Percentiles rank a stretch among this genome's conserved stretches.
These are phyloP conservation scores for Lutraria rhynchaena DNA, from an alignment of 1,140 invertebrate genomes.

Conservation along the genomic window DNA sequence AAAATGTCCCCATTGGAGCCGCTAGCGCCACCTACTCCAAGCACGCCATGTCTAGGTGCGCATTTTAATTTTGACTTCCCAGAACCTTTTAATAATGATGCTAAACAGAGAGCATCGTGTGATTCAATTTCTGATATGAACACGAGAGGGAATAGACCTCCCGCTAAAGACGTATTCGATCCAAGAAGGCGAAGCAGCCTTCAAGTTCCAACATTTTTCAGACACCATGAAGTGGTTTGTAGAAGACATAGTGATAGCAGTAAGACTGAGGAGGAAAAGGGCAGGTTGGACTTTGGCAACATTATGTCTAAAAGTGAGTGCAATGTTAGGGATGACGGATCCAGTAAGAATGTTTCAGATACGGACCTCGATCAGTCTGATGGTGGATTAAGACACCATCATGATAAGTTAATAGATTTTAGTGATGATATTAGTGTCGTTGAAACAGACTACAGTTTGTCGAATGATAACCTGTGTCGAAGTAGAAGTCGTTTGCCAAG, in stretches of 20 bases:
- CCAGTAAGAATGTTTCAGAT: background rate
- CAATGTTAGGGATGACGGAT: conserved; percentile 1
- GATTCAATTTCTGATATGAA: background rate
- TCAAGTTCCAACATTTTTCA: conserved; percentile 44
- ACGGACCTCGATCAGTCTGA: background rate
- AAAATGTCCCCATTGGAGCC: conserved; percentile 31
- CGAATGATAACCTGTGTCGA: background rate
- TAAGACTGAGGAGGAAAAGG: background rate
- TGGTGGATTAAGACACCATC: background rate
- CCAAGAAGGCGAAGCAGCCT: conserved; percentile 36
- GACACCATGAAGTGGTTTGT: conserved; percentile 21
- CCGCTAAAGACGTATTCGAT: background rate
- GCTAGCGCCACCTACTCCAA: conserved; percentile 4
- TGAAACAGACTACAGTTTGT: background rate
- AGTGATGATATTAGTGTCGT: conserved; percentile 3
- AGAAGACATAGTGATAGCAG: conserved; percentile 48
- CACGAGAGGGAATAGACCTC: background rate
- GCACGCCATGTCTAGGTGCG: conserved; percentile 18
- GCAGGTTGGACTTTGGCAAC: background rate
- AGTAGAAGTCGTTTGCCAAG: background rate
- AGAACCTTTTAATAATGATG: background rate
- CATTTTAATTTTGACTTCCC: conserved; percentile 41
- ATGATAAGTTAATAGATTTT: background rate
- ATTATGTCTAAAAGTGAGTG: conserved; percentile 38
- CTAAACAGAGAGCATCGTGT: background rate